Percentiles rank a stretch among this genome's conserved stretches.
These are phyloP conservation scores for Oostethus manadensis DNA, from an alignment of 2,113 vertebrate genomes.

Conservation along the genomic window DNA sequence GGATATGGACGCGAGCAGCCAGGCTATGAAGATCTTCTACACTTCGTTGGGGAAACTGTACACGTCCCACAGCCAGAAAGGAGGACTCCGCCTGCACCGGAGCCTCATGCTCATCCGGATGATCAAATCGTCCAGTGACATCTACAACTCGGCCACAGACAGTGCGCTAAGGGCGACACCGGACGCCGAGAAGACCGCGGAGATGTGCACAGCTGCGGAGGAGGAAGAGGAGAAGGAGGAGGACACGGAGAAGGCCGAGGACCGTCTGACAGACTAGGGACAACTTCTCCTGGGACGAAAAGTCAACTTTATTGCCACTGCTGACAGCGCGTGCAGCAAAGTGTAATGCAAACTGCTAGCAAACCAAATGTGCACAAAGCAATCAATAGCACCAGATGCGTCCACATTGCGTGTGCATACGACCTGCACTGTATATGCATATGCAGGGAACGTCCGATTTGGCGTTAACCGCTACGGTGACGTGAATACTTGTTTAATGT, in stretches of 20 bases:
- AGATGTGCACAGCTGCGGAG: neutral
- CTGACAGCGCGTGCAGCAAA: no score
- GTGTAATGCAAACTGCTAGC: no score
- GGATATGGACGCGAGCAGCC: conserved; percentile 56
- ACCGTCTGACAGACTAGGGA: neutral
- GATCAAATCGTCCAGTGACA: conserved; percentile 61
- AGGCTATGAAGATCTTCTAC: conserved; percentile 66
- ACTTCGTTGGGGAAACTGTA: conserved; percentile 62
- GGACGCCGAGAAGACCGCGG: neutral
- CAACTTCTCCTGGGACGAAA: neutral
- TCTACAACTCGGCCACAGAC: conserved; percentile 52
- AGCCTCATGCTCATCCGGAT: conserved; percentile 58
- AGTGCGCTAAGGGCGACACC: neutral
- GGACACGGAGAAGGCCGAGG: neutral
- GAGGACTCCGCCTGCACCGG: conserved; percentile 58
- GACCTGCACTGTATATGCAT: no score
- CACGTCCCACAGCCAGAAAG: conserved; percentile 53
- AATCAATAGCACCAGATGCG: no score
- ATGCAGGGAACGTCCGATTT: no score
- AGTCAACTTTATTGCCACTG: no score
- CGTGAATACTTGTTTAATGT: no score
- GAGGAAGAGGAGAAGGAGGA: neutral
- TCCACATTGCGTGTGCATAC: no score
- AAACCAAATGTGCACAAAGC: no score
- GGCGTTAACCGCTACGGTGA: no score